A percentile compares a stretch with the other conserved stretches of the same genome.
Evolutionary conservation across 2,797 vertebrate species (phyloP).

Genomic region (Eremophila alpestris): DNA sequence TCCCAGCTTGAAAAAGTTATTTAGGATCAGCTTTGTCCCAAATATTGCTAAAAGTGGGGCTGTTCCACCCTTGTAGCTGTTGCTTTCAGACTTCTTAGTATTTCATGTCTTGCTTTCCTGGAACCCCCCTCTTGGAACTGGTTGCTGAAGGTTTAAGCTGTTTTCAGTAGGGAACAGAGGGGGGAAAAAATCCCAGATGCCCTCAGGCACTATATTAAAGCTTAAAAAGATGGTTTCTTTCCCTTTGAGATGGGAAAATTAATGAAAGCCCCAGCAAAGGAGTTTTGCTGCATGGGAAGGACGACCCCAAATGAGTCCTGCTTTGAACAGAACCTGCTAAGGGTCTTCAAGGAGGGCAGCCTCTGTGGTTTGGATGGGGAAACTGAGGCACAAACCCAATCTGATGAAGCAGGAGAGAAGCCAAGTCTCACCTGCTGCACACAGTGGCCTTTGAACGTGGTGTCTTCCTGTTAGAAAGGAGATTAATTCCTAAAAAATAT

Average conservation of each 20-base stretch:
- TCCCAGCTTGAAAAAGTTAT: neutral
- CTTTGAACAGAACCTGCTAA: neutral
- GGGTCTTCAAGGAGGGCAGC: neutral
- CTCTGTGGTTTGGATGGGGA: neutral
- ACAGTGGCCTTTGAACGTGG: accelerated
- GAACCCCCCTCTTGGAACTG: neutral
- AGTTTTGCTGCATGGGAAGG: neutral
- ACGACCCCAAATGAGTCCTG: neutral
- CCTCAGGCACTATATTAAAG: constrained; percentile 6
- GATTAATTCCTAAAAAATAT: neutral
- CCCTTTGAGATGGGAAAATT: neutral
- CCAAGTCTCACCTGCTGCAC: neutral
- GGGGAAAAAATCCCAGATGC: neutral
- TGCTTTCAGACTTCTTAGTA: neutral
- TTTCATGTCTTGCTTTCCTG: neutral
- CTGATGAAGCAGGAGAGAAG: neutral
- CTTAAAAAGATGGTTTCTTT: neutral
- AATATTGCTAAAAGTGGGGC: neutral
- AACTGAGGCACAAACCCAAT: neutral
- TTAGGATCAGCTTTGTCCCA: neutral
- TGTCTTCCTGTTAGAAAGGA: neutral
- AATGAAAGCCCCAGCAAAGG: neutral
- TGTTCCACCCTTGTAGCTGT: neutral
- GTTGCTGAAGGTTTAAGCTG: neutral
- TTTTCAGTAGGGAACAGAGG: neutral